These are phyloP conservation scores for Asarcornis scutulata DNA, from an alignment of 2,113 vertebrate genomes.

Conservation along the genomic window DNA sequence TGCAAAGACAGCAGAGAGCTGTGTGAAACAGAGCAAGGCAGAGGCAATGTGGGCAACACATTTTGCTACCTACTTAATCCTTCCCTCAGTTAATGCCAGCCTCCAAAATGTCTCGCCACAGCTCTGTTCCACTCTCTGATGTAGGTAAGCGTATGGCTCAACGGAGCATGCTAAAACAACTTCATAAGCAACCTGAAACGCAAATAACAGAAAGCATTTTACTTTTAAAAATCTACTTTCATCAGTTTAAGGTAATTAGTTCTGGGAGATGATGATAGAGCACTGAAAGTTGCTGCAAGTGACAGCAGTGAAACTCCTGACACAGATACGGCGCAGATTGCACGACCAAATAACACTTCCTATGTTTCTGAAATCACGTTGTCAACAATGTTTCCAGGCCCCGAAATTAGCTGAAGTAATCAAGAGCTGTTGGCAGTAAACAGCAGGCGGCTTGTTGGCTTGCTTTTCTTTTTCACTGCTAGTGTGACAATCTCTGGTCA, in stretches of 20 bases:
- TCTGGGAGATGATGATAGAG: constrained; percentile 71
- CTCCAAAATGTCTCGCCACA: not conserved
- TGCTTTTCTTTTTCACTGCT: not conserved
- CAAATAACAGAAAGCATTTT: constrained; percentile 55
- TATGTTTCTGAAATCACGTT: constrained; percentile 87
- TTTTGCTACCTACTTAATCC: not conserved
- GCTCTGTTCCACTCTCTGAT: not conserved
- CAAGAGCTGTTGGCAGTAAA: constrained; percentile 83
- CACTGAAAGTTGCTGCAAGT: constrained; percentile 55
- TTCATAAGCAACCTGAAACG: constrained; percentile 48
- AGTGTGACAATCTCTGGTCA: not conserved
- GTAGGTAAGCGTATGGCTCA: not conserved
- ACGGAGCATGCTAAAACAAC: not conserved
- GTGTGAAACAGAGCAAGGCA: not conserved
- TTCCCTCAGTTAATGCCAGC: not conserved
- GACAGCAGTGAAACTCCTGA: constrained; percentile 71
- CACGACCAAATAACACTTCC: constrained; percentile 78
- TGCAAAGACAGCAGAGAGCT: not conserved
- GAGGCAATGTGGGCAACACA: fast-evolving
- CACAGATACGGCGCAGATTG: constrained; percentile 76
- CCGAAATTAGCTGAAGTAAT: constrained; percentile 84
- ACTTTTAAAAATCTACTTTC: constrained; percentile 24
- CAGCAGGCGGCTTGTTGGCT: constrained; percentile 59
- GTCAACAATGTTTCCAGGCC: constrained; percentile 78
- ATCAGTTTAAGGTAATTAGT: constrained; percentile 79